These are phyloP conservation scores for Larimichthys polyactis DNA, from an alignment of 2,113 vertebrate species.

Conservation along the genomic window DNA sequence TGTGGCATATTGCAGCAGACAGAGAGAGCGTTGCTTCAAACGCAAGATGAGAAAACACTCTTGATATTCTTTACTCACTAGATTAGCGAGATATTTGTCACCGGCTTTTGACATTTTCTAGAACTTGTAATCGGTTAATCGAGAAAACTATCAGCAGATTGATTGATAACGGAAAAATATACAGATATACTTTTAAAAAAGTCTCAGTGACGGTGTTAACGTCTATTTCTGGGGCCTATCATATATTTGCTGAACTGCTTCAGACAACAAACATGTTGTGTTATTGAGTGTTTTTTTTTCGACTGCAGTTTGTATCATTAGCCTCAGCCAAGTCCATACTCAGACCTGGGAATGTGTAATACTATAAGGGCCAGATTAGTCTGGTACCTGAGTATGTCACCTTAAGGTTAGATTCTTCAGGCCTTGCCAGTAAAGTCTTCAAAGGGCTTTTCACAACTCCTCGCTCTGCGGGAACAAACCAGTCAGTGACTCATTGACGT, in stretches of 20 bases:
- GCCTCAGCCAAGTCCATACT: conserved; percentile 3
- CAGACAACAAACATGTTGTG: not conserved
- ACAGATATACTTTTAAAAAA: not conserved
- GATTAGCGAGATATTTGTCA: too few relatives aligned
- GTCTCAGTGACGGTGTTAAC: not conserved
- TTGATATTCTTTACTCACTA: too few relatives aligned
- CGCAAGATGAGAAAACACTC: not conserved
- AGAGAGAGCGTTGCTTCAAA: not conserved
- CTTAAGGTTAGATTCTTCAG: conserved; percentile 25
- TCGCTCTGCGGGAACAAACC: not conserved
- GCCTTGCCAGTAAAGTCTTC: conserved; percentile 22
- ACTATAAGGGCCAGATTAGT: conserved; percentile 51
- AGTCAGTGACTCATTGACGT: conserved; percentile 19
- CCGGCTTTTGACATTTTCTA: not conserved
- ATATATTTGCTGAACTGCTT: not conserved
- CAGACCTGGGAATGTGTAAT: conserved; percentile 54
- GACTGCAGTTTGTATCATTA: not conserved
- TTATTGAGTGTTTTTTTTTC: not conserved
- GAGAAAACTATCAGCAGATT: too few relatives aligned
- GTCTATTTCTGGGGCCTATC: not conserved
- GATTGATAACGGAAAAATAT: not conserved
- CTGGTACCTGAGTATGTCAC: conserved; percentile 55
- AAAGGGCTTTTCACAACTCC: conserved; percentile 12
- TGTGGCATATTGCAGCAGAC: not conserved
- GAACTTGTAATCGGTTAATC: too few relatives aligned